Percentiles rank a stretch among this genome's conserved stretches.
phyloP scores from a whole-genome alignment of 1,140 invertebrate species.

The Atta cephalotes region DNA sequence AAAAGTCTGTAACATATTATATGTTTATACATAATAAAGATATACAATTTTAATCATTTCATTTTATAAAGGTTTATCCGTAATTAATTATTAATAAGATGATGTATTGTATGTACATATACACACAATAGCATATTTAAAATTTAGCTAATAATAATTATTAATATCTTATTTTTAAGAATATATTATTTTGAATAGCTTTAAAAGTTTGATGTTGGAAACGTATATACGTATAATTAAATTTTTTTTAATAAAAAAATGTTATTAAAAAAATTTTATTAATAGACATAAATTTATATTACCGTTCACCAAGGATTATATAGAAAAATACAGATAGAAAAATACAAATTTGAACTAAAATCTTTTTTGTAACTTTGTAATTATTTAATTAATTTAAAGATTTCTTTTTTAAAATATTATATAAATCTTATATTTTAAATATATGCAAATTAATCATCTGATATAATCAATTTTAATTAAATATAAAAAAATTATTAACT shows the following conservation, averaged over 20 bases:
- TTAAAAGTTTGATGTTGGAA: not conserved
- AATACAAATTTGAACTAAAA: too few species aligned
- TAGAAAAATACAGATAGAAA: too few species aligned
- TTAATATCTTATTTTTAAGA: not conserved
- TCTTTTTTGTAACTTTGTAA: too few species aligned
- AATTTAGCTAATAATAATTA: not conserved
- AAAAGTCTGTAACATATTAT: not conserved
- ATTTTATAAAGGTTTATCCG: not conserved
- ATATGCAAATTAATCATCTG: too few species aligned
- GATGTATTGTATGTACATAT: not conserved
- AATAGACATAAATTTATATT: not conserved
- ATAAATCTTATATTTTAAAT: too few species aligned
- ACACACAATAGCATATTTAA: not conserved
- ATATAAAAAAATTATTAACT: too few species aligned
- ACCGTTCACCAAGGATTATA: too few species aligned
- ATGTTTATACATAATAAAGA: not conserved
- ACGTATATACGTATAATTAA: not conserved
- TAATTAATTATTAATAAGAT: slow-evolving; percentile 3
- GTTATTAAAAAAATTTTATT: not conserved
- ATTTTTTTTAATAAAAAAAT: not conserved
- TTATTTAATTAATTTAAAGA: too few species aligned
- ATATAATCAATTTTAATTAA: too few species aligned
- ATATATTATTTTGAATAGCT: slow-evolving; percentile 3
- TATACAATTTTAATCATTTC: not conserved
- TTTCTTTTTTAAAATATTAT: too few species aligned